Evolutionary conservation across 1,140 invertebrate genomes (phyloP).

Genomic region (Drusus annulatus): DNA sequence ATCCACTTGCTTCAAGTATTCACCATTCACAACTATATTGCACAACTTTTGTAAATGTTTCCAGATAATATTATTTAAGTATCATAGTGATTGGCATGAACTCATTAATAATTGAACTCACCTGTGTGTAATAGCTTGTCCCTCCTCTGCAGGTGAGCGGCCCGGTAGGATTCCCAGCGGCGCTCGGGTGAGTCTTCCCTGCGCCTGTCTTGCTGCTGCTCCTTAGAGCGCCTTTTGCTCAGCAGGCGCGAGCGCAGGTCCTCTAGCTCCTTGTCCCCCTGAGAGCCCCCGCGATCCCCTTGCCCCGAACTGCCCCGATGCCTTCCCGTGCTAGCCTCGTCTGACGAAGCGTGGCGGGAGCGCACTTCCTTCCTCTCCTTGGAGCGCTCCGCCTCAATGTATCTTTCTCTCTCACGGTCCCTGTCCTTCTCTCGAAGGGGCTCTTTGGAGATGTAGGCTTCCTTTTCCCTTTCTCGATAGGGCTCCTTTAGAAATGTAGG

Average conservation of each 20-base stretch:
- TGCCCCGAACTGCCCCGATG: constrained; percentile 71
- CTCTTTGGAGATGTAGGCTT: constrained; percentile 61
- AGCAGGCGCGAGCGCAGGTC: constrained; percentile 81
- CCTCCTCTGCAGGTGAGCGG: constrained; percentile 74
- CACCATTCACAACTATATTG: no score
- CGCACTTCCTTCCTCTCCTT: constrained; percentile 35
- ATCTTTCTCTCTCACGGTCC: constrained; percentile 32
- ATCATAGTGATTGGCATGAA: no score
- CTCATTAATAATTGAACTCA: constrained; percentile 58
- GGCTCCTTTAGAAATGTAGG: constrained; percentile 65
- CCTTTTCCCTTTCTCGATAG: constrained; percentile 66
- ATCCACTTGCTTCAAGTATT: no score
- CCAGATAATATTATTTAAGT: no score
- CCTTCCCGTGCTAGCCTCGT: constrained; percentile 60
- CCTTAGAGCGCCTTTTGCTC: constrained; percentile 75
- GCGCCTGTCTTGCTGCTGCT: constrained; percentile 62
- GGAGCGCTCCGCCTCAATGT: constrained; percentile 61
- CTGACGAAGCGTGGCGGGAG: constrained; percentile 29
- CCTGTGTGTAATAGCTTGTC: constrained; percentile 76
- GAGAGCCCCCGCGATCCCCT: constrained; percentile 72
- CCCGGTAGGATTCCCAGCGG: constrained; percentile 64
- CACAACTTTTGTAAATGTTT: no score
- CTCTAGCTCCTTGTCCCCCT: constrained; percentile 76
- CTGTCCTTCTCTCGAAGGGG: constrained; percentile 58
- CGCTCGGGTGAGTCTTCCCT: constrained; percentile 59